These are phyloP conservation scores for Octodonta nipae DNA, from an alignment of 2,888 invertebrate species.

Conservation along the genomic window DNA sequence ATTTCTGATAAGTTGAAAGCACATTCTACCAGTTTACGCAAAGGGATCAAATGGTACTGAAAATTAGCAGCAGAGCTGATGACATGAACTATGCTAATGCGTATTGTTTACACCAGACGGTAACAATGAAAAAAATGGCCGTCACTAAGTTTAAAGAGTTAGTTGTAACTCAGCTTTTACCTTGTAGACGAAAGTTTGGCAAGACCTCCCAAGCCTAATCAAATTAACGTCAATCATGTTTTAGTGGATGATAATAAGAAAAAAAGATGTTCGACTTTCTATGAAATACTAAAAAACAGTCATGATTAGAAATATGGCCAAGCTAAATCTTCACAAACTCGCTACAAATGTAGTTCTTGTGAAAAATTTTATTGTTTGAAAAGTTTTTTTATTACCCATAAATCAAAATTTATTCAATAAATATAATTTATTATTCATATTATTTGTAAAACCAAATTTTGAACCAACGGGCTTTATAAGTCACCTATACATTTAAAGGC, in stretches of 20 bases:
- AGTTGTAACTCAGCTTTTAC: not conserved
- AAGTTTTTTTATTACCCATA: no score
- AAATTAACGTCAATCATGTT: not conserved
- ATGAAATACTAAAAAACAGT: no score
- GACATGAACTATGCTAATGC: not conserved
- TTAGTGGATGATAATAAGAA: not conserved
- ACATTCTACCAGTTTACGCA: not conserved
- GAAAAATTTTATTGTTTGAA: no score
- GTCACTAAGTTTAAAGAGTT: not conserved
- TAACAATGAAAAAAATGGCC: not conserved
- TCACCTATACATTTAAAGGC: no score
- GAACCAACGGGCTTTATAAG: no score
- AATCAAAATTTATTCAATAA: no score
- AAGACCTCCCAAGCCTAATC: not conserved
- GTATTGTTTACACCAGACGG: not conserved
- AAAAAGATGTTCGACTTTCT: not conserved
- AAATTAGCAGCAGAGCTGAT: not conserved
- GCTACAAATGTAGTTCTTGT: no score
- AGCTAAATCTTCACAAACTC: no score
- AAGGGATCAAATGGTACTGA: not conserved
- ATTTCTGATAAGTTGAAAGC: not conserved
- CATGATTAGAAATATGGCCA: no score
- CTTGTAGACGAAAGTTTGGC: no score
- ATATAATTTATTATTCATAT: no score
- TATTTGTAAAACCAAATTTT: no score